Base-by-base conservation (phyloP, 2,113 vertebrate genomes). In the Oreochromis niloticus region DNA sequence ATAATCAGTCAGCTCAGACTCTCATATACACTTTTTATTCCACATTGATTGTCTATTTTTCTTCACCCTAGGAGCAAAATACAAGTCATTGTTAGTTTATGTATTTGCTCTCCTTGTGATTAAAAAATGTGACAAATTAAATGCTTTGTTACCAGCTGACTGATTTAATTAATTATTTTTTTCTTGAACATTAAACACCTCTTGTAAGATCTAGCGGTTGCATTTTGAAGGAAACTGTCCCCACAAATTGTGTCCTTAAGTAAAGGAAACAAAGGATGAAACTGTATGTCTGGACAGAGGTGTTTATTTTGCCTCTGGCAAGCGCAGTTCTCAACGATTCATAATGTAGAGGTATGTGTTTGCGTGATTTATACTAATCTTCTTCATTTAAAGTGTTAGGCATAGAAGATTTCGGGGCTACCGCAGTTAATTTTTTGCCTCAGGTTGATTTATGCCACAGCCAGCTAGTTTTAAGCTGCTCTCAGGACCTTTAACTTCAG, bases 401-500 rank as follows among this genome's bases (percentile, higher is more conserved):
- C 66, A 71, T 71, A 43, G 13, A 46, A 16, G n/a, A 2, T 73
- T 24, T 73, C 66, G 46, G 13, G 13, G 41, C 12, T 73, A 27
- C 39, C 2, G 7, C 68, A 43, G 41, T 73, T 30, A 48, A 73
- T 73, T 17, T 48, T 46, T 32, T 34, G 52, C 50, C 36, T 55
- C 88, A 66, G 9, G 32, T 75, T 68, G 48, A 57, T 82, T 81
- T 50, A 52, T 3, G 22, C 36, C 56, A 43, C 56, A 86, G 39
- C 54, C 46, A 66, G 75, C 54, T 87, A 83, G 1, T 17, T 73
- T 86, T 34, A 78, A 80, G 39, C 56, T 50, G 52, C 16, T 80
- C 39, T 19, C 2, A 84, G 24, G 73, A 81, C 82, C 59, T 87
- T 90, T 87, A 68, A 48, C 68, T 73, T 73, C 41, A 73, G 6